Evolutionary conservation across 2,888 invertebrate species (phyloP).

Genomic region (Andrena marginata): DNA sequence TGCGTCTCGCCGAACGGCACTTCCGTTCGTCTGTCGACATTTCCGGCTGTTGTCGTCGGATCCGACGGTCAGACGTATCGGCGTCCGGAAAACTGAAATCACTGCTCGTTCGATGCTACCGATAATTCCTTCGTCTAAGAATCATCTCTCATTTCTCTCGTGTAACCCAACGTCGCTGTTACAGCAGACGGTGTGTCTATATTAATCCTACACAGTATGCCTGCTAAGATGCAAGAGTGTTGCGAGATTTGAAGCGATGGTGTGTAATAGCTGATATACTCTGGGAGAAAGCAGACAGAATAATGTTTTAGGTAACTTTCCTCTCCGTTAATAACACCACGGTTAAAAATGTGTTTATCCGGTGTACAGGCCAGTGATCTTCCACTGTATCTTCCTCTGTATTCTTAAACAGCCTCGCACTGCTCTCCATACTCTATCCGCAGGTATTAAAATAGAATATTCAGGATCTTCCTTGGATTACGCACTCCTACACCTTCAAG

Average conservation of each 20-base stretch:
- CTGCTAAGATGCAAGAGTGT: too few species aligned
- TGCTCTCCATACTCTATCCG: not conserved
- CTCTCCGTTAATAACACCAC: too few species aligned
- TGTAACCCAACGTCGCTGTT: not conserved
- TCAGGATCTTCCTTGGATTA: not conserved
- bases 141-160: constrained; percentile 14
- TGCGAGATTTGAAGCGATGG: too few species aligned
- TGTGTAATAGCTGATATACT: too few species aligned
- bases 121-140: constrained; percentile 16
- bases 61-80: constrained; percentile 44
- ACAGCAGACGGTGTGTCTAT: too few species aligned
- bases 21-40: constrained; percentile 38
- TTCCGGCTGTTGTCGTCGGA: constrained; percentile 43
- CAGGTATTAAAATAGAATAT: not conserved
- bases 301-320: not conserved
- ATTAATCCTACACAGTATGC: too few species aligned
- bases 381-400: not conserved
- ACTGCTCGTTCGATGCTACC: not conserved
- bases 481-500: not conserved
- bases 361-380: not conserved
- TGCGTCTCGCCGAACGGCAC: constrained; percentile 15
- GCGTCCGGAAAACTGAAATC: constrained; percentile 39
- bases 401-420: not conserved
- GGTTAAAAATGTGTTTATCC: too few species aligned
- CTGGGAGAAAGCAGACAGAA: too few species aligned